Percentiles rank a stretch among this genome's conserved stretches.
Evolutionary conservation across 2,113 vertebrate species (phyloP).

Genomic region (Ranitomeya variabilis): DNA sequence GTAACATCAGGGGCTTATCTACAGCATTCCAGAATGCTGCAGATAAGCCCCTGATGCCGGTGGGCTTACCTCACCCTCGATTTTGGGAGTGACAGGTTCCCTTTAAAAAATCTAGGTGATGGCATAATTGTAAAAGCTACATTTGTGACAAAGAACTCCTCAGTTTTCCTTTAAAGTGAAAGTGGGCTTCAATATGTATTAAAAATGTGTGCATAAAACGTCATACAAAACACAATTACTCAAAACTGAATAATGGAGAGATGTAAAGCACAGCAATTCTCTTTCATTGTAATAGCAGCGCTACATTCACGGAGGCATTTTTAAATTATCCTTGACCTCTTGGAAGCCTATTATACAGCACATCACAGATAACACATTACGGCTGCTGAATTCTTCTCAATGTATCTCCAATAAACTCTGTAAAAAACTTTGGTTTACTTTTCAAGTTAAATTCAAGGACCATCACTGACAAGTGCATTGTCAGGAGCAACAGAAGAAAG

Average conservation of each 20-base stretch:
- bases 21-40: no score
- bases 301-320: conserved; percentile 27
- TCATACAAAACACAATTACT: conserved; percentile 26
- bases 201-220: background rate
- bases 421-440: conserved; percentile 27
- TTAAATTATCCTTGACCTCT: conserved; percentile 47
- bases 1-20: no score
- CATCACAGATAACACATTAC: conserved; percentile 42
- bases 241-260: conserved; percentile 24
- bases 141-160: conserved; percentile 11
- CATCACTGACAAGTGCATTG: conserved; percentile 39
- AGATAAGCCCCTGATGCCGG: no score
- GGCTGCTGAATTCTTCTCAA: conserved; percentile 25
- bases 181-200: background rate
- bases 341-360: conserved; percentile 46
- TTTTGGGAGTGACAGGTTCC: no score
- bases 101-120: background rate
- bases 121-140: background rate
- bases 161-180: background rate
- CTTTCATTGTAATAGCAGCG: conserved; percentile 31
- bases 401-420: background rate
- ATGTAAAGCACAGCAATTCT: conserved; percentile 36
- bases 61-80: no score
- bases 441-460: conserved; percentile 47
- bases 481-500: background rate